Evolutionary conservation across 2,888 invertebrate species (phyloP).

Genomic region (Platerodrilus igneus): DNA sequence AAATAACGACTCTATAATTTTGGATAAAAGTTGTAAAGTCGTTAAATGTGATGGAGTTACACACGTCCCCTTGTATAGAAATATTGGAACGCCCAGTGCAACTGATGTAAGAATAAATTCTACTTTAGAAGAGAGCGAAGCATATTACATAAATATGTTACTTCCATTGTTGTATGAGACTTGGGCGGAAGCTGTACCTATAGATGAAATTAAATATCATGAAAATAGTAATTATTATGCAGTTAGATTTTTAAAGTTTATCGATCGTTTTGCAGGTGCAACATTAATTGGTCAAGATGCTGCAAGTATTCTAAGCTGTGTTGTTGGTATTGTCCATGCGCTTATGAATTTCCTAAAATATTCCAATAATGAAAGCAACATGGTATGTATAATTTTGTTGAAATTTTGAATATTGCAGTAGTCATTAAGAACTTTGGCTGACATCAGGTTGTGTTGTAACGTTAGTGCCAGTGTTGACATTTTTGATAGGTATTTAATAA

Average conservation of each 20-base stretch:
- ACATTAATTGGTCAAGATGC: conserved; percentile 58
- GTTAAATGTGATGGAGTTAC: background rate
- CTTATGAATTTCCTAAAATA: no score
- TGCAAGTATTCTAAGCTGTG: conserved; percentile 58
- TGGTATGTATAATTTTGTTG: no score
- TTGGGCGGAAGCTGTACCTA: conserved; percentile 75
- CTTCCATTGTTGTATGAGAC: conserved; percentile 77
- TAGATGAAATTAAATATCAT: conserved; percentile 21
- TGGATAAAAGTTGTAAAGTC: background rate
- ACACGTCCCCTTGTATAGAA: background rate
- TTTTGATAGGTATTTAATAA: no score
- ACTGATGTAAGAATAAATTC: background rate
- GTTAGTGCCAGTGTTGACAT: no score
- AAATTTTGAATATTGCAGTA: no score
- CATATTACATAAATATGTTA: conserved; percentile 59
- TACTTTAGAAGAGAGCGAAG: no score
- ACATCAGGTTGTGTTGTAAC: no score
- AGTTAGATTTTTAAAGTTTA: conserved; percentile 18
- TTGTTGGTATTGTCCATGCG: conserved; percentile 63
- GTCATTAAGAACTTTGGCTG: no score
- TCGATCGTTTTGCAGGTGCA: no score
- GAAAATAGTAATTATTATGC: conserved; percentile 5
- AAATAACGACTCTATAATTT: background rate
- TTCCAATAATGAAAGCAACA: no score
- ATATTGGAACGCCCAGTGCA: no score